Percentiles rank a stretch among this genome's conserved stretches.
Evolutionary conservation across 2,113 vertebrate genomes (phyloP).

Genomic region (human (Homo sapiens)): GRCh38 chr1:170174001-170174500

Average conservation of each 20-base stretch:
- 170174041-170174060: background rate
- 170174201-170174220: background rate
- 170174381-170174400: background rate
- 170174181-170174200: background rate
- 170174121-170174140: background rate
- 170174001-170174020: background rate
- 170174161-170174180: background rate
- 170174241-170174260: background rate
- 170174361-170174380: background rate
- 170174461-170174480: background rate
- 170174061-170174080: background rate
- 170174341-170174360: background rate
- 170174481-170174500: background rate
- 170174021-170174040: background rate
- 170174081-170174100: background rate
- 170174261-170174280: background rate
- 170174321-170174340: background rate
- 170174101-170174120: background rate
- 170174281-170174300: background rate
- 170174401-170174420: background rate
- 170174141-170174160: background rate
- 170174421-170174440: background rate
- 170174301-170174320: background rate
- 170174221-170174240: background rate
- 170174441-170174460: background rate